Evolutionary conservation across 1,140 invertebrate species (phyloP).

Genomic region (Anagrus nilaparvatae): DNA sequence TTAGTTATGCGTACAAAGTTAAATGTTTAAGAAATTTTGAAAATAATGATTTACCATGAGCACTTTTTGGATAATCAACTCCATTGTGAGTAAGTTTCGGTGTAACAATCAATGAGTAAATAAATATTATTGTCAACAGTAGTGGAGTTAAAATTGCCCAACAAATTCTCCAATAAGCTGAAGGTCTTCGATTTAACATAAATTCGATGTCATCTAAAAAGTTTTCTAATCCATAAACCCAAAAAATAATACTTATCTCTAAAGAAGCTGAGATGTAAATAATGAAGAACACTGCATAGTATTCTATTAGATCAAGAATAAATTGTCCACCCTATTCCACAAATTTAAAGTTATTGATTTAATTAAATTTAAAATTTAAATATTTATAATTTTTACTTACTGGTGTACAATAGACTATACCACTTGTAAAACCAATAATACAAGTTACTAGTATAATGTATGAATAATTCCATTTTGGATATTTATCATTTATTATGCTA

Average conservation of each 20-base stretch:
- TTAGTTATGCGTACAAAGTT: too few relatives aligned
- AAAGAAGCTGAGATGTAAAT: conserved; percentile 62
- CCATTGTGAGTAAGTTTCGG: conserved; percentile 40
- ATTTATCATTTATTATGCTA: conserved; percentile 61
- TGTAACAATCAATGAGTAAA: conserved; percentile 49
- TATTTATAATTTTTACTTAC: conserved; percentile 44
- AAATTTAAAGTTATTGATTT: conserved; percentile 36
- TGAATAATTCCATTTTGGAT: conserved; percentile 50
- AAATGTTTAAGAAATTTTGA: too few relatives aligned
- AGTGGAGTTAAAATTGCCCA: conserved; percentile 68
- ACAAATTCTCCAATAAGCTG: conserved; percentile 68
- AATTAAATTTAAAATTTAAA: not conserved
- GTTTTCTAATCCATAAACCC: conserved; percentile 69
- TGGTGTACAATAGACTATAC: conserved; percentile 64
- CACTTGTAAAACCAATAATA: conserved; percentile 50
- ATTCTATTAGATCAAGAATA: conserved; percentile 72
- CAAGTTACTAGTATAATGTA: conserved; percentile 50
- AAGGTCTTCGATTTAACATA: conserved; percentile 61
- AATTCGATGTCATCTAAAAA: conserved; percentile 67
- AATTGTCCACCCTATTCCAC: conserved; percentile 69
- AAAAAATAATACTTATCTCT: conserved; percentile 58
- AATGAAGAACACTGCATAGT: conserved; percentile 71
- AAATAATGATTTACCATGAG: conserved; percentile 21
- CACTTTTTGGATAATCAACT: conserved; percentile 13
- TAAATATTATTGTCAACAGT: conserved; percentile 56